A percentile compares a stretch with the other conserved stretches of the same genome.
These are phyloP conservation scores for Linnaemya vulpina DNA, from an alignment of 2,888 invertebrate genomes.

Conservation along the genomic window DNA sequence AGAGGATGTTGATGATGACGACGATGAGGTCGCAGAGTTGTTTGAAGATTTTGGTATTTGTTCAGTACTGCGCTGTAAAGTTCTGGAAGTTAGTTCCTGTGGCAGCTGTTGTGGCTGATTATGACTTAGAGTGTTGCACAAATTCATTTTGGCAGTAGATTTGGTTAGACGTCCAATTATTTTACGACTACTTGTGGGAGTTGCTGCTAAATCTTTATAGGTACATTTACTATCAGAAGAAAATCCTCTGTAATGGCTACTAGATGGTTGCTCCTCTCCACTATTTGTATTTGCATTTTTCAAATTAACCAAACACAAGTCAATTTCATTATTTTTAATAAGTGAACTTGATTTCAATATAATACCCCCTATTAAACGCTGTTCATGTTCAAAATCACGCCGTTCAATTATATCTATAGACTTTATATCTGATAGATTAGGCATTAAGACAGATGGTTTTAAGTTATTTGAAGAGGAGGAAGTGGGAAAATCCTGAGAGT, in stretches of 20 bases:
- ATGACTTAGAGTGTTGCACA: slow-evolving; percentile 79
- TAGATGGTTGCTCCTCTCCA: slow-evolving; percentile 79
- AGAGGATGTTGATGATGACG: slow-evolving; percentile 58
- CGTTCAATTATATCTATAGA: slow-evolving; percentile 83
- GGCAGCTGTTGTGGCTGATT: slow-evolving; percentile 70
- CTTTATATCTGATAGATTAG: slow-evolving; percentile 79
- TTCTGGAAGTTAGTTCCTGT: slow-evolving; percentile 52
- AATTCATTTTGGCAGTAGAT: slow-evolving; percentile 83
- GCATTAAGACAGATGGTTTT: slow-evolving; percentile 52
- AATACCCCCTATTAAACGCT: slow-evolving; percentile 81
- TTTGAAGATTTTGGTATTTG: slow-evolving; percentile 59
- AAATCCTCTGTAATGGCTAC: slow-evolving; percentile 75
- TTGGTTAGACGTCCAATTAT: slow-evolving; percentile 81
- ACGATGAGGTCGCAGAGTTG: slow-evolving; percentile 59
- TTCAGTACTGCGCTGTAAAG: slow-evolving; percentile 63
- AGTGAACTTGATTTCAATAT: slow-evolving; percentile 80
- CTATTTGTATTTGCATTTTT: slow-evolving; percentile 66
- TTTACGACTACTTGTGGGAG: slow-evolving; percentile 82
- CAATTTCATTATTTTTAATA: slow-evolving; percentile 80
- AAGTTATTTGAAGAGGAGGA: slow-evolving; percentile 51
- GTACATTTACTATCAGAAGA: slow-evolving; percentile 82
- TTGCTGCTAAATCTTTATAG: slow-evolving; percentile 81
- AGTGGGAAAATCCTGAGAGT: slow-evolving; percentile 64
- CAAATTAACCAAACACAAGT: slow-evolving; percentile 79
- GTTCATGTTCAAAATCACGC: slow-evolving; percentile 82